phyloP scores from a whole-genome alignment of 1,140 invertebrate genomes.

The Pseudoatta argentina region DNA sequence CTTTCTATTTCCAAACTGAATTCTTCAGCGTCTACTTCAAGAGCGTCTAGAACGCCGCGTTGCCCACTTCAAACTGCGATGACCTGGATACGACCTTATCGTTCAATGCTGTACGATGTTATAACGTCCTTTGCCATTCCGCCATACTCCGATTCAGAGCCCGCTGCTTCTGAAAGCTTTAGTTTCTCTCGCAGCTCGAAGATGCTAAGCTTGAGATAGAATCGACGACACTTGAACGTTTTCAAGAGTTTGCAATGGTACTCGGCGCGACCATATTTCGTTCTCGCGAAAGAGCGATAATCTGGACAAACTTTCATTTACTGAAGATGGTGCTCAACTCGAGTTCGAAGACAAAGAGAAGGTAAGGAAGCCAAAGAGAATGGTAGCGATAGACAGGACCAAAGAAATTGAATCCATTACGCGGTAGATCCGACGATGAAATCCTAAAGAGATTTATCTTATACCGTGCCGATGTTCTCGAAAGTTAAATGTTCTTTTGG shows the following conservation, averaged over 20 bases:
- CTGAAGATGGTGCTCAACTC: conserved; percentile 28
- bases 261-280: conserved; percentile 30
- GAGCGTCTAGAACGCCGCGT: not conserved
- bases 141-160: conserved; percentile 6
- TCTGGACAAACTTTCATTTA: conserved; percentile 71
- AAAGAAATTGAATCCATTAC: conserved; percentile 73
- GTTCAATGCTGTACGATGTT: conserved; percentile 22
- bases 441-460: conserved; percentile 52
- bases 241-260: conserved; percentile 50
- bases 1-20: conserved; percentile 6
- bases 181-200: conserved; percentile 23
- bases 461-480: conserved; percentile 25
- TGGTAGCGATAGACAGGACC: not conserved
- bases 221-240: conserved; percentile 61
- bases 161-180: conserved; percentile 52
- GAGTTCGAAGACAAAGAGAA: not conserved
- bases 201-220: conserved; percentile 61
- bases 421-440: conserved; percentile 55
- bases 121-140: conserved; percentile 10
- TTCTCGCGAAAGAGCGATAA: conserved; percentile 69
- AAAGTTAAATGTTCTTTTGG: conserved; percentile 64
- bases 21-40: conserved; percentile 26
- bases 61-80: conserved; percentile 20
- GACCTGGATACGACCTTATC: conserved; percentile 36
- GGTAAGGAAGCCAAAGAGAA: not conserved